These are phyloP conservation scores for Cavia porcellus DNA, from an alignment of 2,113 vertebrate species.

Conservation along the genomic window DNA sequence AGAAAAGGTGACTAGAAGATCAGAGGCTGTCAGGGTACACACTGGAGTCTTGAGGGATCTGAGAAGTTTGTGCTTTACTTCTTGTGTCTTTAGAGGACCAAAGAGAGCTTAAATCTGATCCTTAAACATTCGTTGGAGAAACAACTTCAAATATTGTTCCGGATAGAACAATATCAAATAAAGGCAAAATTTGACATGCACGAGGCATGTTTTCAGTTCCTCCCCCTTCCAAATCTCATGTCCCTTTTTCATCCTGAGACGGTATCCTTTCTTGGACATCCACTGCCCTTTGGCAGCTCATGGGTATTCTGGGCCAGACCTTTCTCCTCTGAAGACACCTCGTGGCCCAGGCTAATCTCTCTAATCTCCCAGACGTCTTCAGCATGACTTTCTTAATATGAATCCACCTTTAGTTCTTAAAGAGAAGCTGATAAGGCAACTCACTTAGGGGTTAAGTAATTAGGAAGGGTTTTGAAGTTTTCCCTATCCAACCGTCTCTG, in stretches of 20 bases:
- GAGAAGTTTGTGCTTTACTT: neutral
- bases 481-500: neutral
- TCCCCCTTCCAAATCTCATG: neutral
- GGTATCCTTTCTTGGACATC: neutral
- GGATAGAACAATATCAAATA: neutral
- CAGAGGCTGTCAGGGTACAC: neutral
- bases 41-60: neutral
- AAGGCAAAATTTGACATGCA: neutral
- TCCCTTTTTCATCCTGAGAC: neutral
- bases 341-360: neutral
- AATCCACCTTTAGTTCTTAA: neutral
- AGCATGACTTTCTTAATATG: neutral
- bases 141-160: neutral
- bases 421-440: neutral
- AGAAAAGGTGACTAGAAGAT: neutral
- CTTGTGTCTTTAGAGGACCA: neutral
- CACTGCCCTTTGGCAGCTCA: neutral
- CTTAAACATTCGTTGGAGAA: neutral
- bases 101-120: neutral
- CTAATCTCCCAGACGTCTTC: neutral
- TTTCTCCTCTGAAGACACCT: neutral
- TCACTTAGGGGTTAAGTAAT: neutral
- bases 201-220: neutral
- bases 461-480: neutral
- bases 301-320: neutral